phyloP scores from a whole-genome alignment of 2,888 invertebrate species.

The Nomada hirtipes region DNA sequence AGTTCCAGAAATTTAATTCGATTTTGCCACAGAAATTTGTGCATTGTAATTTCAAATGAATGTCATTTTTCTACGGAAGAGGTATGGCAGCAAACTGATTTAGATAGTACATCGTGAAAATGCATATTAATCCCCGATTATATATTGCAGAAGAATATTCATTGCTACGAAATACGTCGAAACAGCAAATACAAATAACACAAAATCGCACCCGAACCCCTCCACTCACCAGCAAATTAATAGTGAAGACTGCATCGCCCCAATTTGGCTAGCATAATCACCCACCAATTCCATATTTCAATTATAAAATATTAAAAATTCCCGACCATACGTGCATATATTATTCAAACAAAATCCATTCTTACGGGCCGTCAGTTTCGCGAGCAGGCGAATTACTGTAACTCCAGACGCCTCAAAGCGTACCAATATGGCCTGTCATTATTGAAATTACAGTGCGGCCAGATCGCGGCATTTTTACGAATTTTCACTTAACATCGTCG shows the following conservation, averaged over 20 bases:
- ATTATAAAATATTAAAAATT: not conserved
- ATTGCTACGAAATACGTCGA: no score
- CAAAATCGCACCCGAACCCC: not conserved
- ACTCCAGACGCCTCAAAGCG: conserved; percentile 14
- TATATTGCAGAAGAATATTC: no score
- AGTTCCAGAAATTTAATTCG: no score
- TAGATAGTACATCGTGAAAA: no score
- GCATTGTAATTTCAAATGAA: no score
- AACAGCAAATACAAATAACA: not conserved
- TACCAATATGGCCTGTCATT: conserved; percentile 32
- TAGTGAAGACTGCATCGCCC: no score
- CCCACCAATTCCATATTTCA: not conserved
- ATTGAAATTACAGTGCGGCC: conserved; percentile 37
- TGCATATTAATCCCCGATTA: no score
- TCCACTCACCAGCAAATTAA: no score
- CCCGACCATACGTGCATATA: not conserved
- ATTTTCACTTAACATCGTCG: conserved; percentile 24
- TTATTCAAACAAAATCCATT: conserved; percentile 1
- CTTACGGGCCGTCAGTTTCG: conserved; percentile 17
- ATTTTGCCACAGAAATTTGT: no score
- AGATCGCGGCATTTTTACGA: conserved; percentile 34
- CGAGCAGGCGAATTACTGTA: not conserved
- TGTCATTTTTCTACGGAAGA: no score
- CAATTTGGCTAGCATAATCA: not conserved
- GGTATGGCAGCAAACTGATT: no score